A percentile compares a stretch with the other conserved stretches of the same genome.
Conservation (phyloP, 2,113 vertebrate genomes). For the Sclerurus mexicanus region DNA sequence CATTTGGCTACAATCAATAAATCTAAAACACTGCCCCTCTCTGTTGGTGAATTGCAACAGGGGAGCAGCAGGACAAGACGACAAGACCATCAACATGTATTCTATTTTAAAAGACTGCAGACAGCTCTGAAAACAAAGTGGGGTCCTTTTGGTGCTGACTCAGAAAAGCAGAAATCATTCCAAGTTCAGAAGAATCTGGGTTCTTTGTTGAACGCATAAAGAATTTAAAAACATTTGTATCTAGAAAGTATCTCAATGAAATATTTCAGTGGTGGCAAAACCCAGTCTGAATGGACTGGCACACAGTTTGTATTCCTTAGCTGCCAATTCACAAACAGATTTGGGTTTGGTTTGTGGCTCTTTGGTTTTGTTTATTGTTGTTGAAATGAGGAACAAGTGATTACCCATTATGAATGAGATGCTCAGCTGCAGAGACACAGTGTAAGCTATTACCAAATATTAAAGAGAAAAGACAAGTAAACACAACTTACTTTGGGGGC, state of each 20-base stretch:
- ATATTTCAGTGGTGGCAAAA: slow-evolving; percentile 11
- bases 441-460: background rate
- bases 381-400: background rate
- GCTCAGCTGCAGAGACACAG: background rate
- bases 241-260: slow-evolving; percentile 27
- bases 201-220: background rate
- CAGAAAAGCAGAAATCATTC: background rate
- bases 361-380: background rate
- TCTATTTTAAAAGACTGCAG: background rate
- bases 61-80: background rate
- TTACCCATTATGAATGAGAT: background rate
- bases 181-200: background rate
- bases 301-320: background rate
- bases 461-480: background rate
- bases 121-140: background rate
- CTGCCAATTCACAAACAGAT: background rate
- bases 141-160: background rate
- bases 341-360: slow-evolving; percentile 9
- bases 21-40: background rate
- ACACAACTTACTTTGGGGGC: slow-evolving; percentile 92
- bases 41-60: background rate
- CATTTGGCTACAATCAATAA: background rate
- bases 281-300: background rate
- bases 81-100: background rate
- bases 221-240: background rate